These are phyloP conservation scores for Rhagium mordax DNA, from an alignment of 2,888 invertebrate genomes.

Conservation along the genomic window DNA sequence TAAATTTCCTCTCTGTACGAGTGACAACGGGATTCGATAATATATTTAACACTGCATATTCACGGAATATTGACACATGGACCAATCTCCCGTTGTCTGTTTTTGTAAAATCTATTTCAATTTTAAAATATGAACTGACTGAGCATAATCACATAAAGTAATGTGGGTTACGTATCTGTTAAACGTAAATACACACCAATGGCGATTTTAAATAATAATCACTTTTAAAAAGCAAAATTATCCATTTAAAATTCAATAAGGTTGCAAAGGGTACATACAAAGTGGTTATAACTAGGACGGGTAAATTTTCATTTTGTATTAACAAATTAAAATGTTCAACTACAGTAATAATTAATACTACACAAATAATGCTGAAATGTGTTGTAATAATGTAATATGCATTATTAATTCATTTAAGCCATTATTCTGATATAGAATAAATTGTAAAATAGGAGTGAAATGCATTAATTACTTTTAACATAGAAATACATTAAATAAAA, in stretches of 20 bases:
- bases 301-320: neutral
- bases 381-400: too few species aligned
- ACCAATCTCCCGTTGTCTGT: slow-evolving; percentile 20
- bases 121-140: slow-evolving; percentile 24
- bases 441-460: too few species aligned
- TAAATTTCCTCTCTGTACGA: slow-evolving; percentile 57
- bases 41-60: slow-evolving; percentile 51
- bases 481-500: too few species aligned
- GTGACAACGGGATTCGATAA: slow-evolving; percentile 49
- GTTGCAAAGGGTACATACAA: slow-evolving; percentile 18
- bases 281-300: slow-evolving; percentile 25
- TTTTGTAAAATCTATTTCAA: slow-evolving; percentile 29
- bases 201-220: slow-evolving; percentile 18
- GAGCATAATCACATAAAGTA: neutral
- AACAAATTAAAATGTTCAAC: neutral
- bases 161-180: neutral
- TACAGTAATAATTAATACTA: neutral
- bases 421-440: too few species aligned
- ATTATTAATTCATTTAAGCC: too few species aligned
- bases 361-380: neutral
- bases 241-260: slow-evolving; percentile 20
- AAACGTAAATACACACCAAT: slow-evolving; percentile 5
- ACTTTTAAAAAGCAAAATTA: slow-evolving; percentile 6
- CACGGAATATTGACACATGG: slow-evolving; percentile 41
- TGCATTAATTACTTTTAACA: too few species aligned